A percentile compares a stretch with the other conserved stretches of the same genome.
These are phyloP conservation scores for Pluvianellus socialis DNA, from an alignment of 2,113 vertebrate species.

Conservation along the genomic window DNA sequence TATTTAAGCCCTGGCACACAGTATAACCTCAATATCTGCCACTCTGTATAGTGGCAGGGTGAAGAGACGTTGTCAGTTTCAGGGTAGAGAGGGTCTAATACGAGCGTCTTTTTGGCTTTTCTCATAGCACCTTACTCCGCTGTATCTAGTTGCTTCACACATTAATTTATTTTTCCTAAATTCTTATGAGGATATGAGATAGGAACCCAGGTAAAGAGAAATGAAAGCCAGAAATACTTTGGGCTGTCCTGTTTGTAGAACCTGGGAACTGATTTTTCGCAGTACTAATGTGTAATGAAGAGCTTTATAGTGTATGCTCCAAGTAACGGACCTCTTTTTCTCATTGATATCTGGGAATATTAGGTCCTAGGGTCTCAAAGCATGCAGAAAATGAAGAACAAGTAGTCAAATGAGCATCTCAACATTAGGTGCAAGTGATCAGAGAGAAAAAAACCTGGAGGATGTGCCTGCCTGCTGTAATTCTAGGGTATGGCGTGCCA, in stretches of 20 bases:
- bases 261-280: not conserved
- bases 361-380: not conserved
- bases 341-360: not conserved
- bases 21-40: not conserved
- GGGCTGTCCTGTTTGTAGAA: not conserved
- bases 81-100: not conserved
- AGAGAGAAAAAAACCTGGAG: not conserved
- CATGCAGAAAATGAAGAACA: not conserved
- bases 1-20: not conserved
- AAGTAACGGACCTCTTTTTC: not conserved
- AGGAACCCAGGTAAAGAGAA: not conserved
- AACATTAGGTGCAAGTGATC: not conserved
- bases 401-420: not conserved
- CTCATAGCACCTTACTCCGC: not conserved
- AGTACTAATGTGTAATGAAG: not conserved
- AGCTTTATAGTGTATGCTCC: not conserved
- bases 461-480: not conserved
- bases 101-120: not conserved
- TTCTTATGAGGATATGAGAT: not conserved
- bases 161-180: not conserved
- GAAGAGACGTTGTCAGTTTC: not conserved
- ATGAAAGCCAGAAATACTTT: not conserved
- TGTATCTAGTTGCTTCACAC: not conserved
- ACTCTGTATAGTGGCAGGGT: not conserved
- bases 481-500: not conserved